Evolutionary conservation across 2,113 vertebrate genomes (phyloP).

Genomic region (Nestor notabilis): DNA sequence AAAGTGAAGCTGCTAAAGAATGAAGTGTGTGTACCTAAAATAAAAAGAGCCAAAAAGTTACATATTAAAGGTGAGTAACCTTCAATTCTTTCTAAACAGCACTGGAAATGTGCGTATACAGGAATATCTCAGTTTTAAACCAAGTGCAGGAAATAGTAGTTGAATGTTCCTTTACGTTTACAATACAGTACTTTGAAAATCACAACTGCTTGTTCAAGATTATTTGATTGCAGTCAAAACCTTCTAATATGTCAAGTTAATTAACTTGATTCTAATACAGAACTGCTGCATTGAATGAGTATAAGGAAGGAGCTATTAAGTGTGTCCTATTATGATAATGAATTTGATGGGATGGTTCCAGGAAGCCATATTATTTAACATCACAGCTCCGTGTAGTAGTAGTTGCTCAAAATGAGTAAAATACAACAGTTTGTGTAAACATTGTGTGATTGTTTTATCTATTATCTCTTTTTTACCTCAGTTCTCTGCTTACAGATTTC

Average conservation of each 20-base stretch:
- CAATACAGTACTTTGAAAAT: not conserved
- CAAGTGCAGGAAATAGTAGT: not conserved
- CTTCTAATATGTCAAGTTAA: not conserved
- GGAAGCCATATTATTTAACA: not conserved
- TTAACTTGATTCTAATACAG: not conserved
- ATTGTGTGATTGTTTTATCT: not conserved
- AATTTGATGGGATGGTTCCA: not conserved
- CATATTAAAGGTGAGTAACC: not conserved
- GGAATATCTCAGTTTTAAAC: not conserved
- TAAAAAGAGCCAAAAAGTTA: constrained; percentile 40
- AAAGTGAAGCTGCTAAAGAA: constrained; percentile 95
- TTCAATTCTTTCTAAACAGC: not conserved
- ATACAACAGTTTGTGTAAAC: not conserved
- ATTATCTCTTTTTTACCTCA: not conserved
- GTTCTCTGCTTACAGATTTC: not conserved
- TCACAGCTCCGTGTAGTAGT: not conserved
- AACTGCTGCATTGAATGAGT: not conserved
- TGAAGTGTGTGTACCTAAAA: constrained; percentile 90
- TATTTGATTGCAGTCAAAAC: not conserved
- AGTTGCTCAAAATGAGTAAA: not conserved
- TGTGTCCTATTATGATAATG: not conserved
- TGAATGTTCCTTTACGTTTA: not conserved
- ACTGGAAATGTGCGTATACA: not conserved
- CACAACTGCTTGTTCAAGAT: not conserved
- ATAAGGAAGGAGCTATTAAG: not conserved